Evolutionary conservation across 2,888 invertebrate genomes (phyloP), one percentile per base, ranked within the genome.

Genomic region (Acleris cristana): DNA sequence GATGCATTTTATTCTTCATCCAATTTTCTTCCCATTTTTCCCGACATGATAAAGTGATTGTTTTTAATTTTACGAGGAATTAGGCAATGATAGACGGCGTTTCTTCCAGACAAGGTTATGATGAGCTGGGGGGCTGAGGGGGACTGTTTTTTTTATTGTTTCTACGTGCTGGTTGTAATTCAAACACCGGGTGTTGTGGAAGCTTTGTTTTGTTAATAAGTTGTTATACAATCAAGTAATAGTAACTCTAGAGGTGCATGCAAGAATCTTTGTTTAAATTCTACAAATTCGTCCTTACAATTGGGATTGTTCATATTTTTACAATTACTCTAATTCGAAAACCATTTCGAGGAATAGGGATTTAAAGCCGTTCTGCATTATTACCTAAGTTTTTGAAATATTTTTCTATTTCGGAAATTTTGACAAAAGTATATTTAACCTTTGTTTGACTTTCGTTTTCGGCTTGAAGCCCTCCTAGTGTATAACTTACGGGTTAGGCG

Each of bases 1-100:
- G 89, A 89, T 90, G 89, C 85, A 84, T 88, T 90, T 90, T 90
- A 89, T 84, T 84, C 84, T 81, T 79, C 81, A 76, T 79, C 79
- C 82, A 82, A 83, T 87, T 87, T 87, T 86, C 83, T 79, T 78
- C 76, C 69, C 70, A 77, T 71, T 77, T 77, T 77, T 74, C 58
- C 62, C 68, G 68, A 71, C 72, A 82, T 76, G 79, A 79, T 80
- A 77, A 79, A 82, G 79, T 77, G 82, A 83, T 83, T 76, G 81
- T 83, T 87, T 89, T 87, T 88, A 88, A 89, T 90, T 88, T 84
- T 62, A 67, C 62, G 65, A 49, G 49, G 60, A 62, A 64, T 69
- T 64, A 59, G 54, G 52, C 58, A 67, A 63, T 58, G 54, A 62
- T 62, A 66, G 66, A 57, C 61, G 61, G 62, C 62, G 51, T 59